phyloP scores from a whole-genome alignment of 2,888 invertebrate species.

The Lamproptera curius region DNA sequence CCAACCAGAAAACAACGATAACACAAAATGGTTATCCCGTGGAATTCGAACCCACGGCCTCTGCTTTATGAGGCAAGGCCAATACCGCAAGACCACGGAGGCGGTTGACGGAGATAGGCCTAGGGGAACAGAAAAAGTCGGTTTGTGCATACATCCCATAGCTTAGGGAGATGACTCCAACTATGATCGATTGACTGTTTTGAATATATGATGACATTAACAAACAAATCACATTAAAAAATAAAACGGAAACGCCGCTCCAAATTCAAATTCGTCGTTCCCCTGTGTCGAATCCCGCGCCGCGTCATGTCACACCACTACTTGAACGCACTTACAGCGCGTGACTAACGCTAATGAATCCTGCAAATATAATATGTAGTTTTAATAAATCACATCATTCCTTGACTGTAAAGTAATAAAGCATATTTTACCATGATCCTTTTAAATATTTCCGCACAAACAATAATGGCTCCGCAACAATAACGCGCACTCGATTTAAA shows the following conservation, averaged over 20 bases:
- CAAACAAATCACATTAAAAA: slow-evolving; percentile 25
- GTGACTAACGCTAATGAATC: slow-evolving; percentile 37
- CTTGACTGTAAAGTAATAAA: neutral
- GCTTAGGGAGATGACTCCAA: no score
- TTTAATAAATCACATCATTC: neutral
- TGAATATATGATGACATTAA: slow-evolving; percentile 16
- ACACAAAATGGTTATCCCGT: no score
- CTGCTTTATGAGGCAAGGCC: no score
- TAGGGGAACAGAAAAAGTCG: no score
- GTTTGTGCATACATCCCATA: no score
- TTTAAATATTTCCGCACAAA: slow-evolving; percentile 12
- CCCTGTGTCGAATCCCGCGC: slow-evolving; percentile 37
- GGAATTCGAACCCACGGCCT: no score
- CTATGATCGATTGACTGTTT: no score
- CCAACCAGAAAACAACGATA: no score
- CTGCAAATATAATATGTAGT: slow-evolving; percentile 5
- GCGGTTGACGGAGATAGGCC: no score
- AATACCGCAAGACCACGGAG: no score
- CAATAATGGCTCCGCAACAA: slow-evolving; percentile 29
- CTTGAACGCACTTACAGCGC: slow-evolving; percentile 50
- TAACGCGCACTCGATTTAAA: slow-evolving; percentile 38
- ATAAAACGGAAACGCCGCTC: slow-evolving; percentile 25
- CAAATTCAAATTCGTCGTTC: slow-evolving; percentile 37
- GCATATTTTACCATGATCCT: slow-evolving; percentile 5
- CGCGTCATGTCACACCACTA: slow-evolving; percentile 39